Base-by-base conservation (phyloP, 2,797 vertebrate species). In the Macrochelys suwanniensis region DNA sequence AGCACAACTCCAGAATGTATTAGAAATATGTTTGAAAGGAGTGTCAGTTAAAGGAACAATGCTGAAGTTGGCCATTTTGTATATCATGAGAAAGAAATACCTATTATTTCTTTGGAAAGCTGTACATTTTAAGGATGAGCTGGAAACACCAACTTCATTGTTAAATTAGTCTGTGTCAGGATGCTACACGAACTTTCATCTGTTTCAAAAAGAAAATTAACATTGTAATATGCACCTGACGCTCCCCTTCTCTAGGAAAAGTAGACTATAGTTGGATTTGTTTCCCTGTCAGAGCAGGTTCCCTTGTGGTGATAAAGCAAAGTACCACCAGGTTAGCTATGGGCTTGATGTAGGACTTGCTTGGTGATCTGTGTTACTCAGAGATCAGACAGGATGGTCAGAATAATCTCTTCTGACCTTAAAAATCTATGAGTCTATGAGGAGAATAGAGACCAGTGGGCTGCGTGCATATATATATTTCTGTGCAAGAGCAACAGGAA, bases 111-210 rank as follows among this genome's bases (percentile, higher is more conserved):
- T 78, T 88, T 77, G 33, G n/a, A 86, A 37, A 76, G 2, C 37
- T 80, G n/a, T 56, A n/a, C 45, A 15, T 82, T 92, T 96, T 50
- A 80, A 57, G 33, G 28, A 59, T 45, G n/a, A 81, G 4, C 10
- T 93, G 80, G 84, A 87, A 94, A 85, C 6, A 5, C 10, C 7
- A 37, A 61, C n/a, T 7, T 77, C 37, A 13, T 88, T 92, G 37
- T 83, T 4, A n/a, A 76, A 49, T 68, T 89, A 77, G 53, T 6
- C 13, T 3, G 15, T 11, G 84, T 16, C 2, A 57, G 0, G 0
- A 33, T 45, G 68, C 42, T 54, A 42, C 31, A 77, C 47, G 51
- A 37, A 74, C 65, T 59, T 77, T 17, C 11, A 33, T 77, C 16
- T 28, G 0, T 89, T 91, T 88, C 77, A 83, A 80, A 42, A 25